phyloP scores from a whole-genome alignment of 2,888 invertebrate genomes.

The Rhogogaster chlorosoma region DNA sequence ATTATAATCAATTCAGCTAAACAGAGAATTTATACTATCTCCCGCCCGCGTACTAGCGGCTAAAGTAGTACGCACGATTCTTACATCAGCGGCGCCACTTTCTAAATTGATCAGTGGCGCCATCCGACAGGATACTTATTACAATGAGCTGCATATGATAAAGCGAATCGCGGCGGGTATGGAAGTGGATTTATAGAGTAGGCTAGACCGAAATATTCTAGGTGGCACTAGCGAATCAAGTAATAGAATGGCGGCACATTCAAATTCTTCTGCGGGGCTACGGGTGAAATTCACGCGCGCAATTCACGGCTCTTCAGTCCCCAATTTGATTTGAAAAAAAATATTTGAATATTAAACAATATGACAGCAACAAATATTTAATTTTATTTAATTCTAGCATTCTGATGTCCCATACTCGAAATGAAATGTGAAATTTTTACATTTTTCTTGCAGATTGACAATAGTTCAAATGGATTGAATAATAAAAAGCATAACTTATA shows the following conservation, averaged over 20 bases:
- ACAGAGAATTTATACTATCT: not conserved
- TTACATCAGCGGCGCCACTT: not conserved
- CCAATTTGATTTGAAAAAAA: not conserved
- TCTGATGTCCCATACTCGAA: not conserved
- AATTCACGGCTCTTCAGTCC: no score
- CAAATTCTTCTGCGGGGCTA: no score
- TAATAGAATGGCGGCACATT: no score
- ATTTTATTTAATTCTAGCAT: not conserved
- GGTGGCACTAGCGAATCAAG: no score
- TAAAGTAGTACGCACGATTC: not conserved
- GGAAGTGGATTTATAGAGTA: no score
- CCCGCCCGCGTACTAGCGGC: not conserved
- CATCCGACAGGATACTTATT: not conserved
- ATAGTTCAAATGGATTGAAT: not conserved
- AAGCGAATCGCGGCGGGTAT: not conserved
- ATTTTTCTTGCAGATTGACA: not conserved
- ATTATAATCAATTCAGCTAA: not conserved
- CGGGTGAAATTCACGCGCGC: no score
- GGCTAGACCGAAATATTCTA: no score
- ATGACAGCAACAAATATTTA: not conserved
- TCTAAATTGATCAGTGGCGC: not conserved
- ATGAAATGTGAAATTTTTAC: not conserved
- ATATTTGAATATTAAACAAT: not conserved
- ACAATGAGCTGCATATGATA: not conserved
- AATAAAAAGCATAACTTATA: not conserved